A percentile compares a stretch with the other conserved stretches of the same genome.
Conservation (phyloP, 2,113 vertebrate species). For the Phasianus colchicus region DNA sequence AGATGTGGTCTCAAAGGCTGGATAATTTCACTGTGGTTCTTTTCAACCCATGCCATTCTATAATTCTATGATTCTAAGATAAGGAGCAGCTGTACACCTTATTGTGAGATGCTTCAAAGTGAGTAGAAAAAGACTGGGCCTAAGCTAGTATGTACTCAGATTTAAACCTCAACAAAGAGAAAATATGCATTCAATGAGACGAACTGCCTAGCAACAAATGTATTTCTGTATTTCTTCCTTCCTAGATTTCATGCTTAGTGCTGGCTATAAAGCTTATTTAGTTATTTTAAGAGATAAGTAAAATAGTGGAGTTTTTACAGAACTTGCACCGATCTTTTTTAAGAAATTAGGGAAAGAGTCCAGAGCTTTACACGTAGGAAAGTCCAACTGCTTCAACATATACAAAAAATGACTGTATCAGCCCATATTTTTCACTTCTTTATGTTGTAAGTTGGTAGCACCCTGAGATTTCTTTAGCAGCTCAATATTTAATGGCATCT, state of each 20-base stretch:
- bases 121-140: not conserved
- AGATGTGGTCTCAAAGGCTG: not conserved
- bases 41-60: no score
- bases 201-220: not conserved
- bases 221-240: not conserved
- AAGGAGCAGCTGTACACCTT: fast-evolving
- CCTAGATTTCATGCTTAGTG: not conserved
- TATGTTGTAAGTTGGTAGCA: not conserved
- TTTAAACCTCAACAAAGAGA: not conserved
- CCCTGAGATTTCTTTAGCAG: not conserved
- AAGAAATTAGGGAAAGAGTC: not conserved
- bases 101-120: not conserved
- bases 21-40: no score
- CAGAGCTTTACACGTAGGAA: not conserved
- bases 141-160: not conserved
- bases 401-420: not conserved
- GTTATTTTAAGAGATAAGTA: not conserved
- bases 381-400: not conserved
- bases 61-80: no score
- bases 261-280: not conserved
- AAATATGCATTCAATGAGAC: not conserved
- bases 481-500: not conserved
- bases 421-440: not conserved
- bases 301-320: not conserved
- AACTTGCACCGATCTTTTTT: not conserved